Evolutionary conservation across 2,888 invertebrate species (phyloP).

Genomic region (Gymnoscelis rufifasciata): DNA sequence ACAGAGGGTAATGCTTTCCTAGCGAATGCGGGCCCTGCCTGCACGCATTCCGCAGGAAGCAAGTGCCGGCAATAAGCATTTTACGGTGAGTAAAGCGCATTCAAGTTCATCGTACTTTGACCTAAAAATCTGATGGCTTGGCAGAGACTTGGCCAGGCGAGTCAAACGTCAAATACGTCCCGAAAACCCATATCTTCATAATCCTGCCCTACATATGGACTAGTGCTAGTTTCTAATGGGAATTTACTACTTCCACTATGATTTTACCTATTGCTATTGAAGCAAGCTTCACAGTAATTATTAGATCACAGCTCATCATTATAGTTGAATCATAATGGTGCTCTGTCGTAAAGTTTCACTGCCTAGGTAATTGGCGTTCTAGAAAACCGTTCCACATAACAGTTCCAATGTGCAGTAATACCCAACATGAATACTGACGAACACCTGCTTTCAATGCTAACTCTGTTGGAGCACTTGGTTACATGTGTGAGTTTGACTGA

Average conservation of each 20-base stretch:
- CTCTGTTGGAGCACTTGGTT: conserved; percentile 5
- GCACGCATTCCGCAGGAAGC: conserved; percentile 75
- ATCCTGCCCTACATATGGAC: too few species aligned
- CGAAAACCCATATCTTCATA: too few species aligned
- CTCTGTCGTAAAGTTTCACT: conserved; percentile 18
- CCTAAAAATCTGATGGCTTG: conserved; percentile 58
- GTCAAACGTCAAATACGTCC: conserved; percentile 48
- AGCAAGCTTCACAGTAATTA: conserved; percentile 13
- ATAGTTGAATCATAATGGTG: conserved; percentile 18
- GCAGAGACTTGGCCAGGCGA: conserved; percentile 38
- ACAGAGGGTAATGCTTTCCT: conserved; percentile 75
- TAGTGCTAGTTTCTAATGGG: conserved; percentile 33
- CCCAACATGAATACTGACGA: conserved; percentile 15
- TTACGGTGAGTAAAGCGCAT: conserved; percentile 74
- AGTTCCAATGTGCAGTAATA: conserved; percentile 5
- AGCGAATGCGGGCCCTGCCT: conserved; percentile 73
- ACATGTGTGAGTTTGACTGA: neutral
- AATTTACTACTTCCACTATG: conserved; percentile 18
- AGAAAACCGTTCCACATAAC: conserved; percentile 22
- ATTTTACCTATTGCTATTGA: conserved; percentile 9
- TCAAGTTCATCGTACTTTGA: conserved; percentile 77
- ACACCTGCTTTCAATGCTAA: conserved; percentile 15
- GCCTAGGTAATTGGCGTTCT: conserved; percentile 25
- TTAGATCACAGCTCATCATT: conserved; percentile 2
- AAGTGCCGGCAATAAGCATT: conserved; percentile 77